phyloP scores from a whole-genome alignment of 2,797 vertebrate species.

The Betta splendens region DNA sequence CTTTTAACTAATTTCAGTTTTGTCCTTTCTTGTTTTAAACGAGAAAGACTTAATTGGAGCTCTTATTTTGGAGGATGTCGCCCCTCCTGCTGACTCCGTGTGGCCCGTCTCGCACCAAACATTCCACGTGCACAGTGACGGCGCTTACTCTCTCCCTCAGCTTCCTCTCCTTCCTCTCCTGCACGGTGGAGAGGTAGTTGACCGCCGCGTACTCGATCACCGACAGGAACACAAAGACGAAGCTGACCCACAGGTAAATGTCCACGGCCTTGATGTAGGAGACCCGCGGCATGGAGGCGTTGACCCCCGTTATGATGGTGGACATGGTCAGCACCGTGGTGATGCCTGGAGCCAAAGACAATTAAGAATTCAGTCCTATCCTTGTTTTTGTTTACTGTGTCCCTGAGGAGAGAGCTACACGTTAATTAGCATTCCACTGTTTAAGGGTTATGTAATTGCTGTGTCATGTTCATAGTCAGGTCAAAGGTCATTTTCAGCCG shows the following conservation, averaged over 20 bases:
- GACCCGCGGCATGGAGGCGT: constrained; percentile 86
- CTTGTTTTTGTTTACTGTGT: background rate
- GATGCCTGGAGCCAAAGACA: constrained; percentile 74
- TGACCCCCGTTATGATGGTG: constrained; percentile 87
- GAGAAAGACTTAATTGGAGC: constrained; percentile 1
- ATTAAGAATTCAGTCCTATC: constrained; percentile 21
- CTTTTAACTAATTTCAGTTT: background rate
- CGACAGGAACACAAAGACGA: constrained; percentile 86
- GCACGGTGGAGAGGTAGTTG: constrained; percentile 91
- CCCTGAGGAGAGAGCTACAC: background rate
- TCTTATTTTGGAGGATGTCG: background rate
- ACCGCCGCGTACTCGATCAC: constrained; percentile 86
- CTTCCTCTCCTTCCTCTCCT: constrained; percentile 90
- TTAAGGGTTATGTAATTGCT: background rate
- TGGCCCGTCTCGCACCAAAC: too few species aligned
- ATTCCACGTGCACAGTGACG: too few species aligned
- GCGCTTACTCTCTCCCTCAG: constrained; percentile 83
- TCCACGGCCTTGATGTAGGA: constrained; percentile 88
- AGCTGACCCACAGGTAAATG: constrained; percentile 88
- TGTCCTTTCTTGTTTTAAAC: constrained; percentile 14
- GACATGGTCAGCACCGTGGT: constrained; percentile 87
- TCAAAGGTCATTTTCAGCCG: background rate
- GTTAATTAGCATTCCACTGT: background rate
- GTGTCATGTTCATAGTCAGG: background rate
- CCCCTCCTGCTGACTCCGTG: too few species aligned